Evolutionary conservation across 2,888 invertebrate genomes (phyloP), one percentile per base, ranked within the genome.

Genomic region (Orchesella flavescens): DNA sequence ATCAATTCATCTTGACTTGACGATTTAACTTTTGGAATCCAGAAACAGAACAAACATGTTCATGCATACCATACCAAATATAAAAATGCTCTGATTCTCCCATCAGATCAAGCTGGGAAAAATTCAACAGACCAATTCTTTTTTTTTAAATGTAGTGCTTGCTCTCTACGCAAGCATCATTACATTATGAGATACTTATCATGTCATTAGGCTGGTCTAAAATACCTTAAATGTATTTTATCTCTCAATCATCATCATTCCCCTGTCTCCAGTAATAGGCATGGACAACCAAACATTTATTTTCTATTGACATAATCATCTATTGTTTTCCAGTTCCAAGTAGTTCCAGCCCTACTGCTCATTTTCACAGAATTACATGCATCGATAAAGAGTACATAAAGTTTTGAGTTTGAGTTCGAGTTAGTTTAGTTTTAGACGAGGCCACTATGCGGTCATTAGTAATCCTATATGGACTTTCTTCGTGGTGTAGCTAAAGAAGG

Each of bases 1-100:
- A 75, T 82, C 75, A 75, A 82, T 82, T 82, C 61, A 75, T 69
- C 65, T 69, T 69, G 21, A 72, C 65, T 69, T 69, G 21, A 72
- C 72, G 49, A 43, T 72, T 79, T 79, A 61, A 78, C 69, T 61
- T 46, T 49, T 15, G 69, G 17, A 49, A 69, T 23, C 78, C 61
- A 78, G 59, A 78, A 77, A 46, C 9, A 46, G 23, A 75, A 61
- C 19, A 61, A 43, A 66, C 66, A 17, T 34, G 34, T 34, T 34
- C 34, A 4, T 34, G 2, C 34, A 34, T 34, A 4, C 34, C n/a
- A n/a, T n/a, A n/a, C 34, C 34, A 34, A 34, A 34, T 34, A 34
- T 34, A 34, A 34, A 34, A 34, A 34, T 34, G 34, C 7, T 34
- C n/a, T n/a, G n/a, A n/a, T n/a, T n/a, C n/a, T n/a, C n/a, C n/a